These are phyloP conservation scores for Petrolisthes cinctipes DNA, from an alignment of 2,888 invertebrate genomes.

Conservation along the genomic window DNA sequence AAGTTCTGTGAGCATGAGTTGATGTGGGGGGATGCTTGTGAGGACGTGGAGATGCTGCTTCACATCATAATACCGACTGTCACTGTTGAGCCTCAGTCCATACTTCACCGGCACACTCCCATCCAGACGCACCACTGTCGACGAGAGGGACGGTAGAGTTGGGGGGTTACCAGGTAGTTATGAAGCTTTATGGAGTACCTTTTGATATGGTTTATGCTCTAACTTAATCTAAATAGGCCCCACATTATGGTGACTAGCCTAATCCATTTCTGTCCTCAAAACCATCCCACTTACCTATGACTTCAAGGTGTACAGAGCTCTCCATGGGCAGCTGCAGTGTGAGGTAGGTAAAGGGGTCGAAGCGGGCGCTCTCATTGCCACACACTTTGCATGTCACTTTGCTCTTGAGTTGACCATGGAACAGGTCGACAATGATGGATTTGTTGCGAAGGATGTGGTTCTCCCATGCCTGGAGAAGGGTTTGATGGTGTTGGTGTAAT, in stretches of 20 bases:
- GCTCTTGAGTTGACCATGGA: constrained; percentile 92
- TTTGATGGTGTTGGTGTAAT: not conserved
- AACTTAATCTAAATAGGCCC: too few relatives aligned
- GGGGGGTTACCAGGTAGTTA: too few relatives aligned
- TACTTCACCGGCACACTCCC: constrained; percentile 87
- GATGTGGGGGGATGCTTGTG: constrained; percentile 67
- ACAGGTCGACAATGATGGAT: constrained; percentile 89
- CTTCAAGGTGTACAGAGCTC: constrained; percentile 82
- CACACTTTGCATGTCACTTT: constrained; percentile 87
- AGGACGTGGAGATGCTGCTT: constrained; percentile 77
- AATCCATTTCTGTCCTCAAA: too few relatives aligned
- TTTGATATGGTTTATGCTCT: too few relatives aligned
- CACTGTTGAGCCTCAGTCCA: constrained; percentile 85
- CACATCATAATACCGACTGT: constrained; percentile 82
- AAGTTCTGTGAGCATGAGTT: constrained; percentile 75
- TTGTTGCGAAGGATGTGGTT: constrained; percentile 85
- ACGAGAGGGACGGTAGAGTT: not conserved
- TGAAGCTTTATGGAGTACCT: too few relatives aligned
- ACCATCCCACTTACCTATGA: constrained; percentile 75
- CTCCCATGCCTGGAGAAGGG: constrained; percentile 79
- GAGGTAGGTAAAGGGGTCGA: constrained; percentile 92
- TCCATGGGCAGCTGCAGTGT: constrained; percentile 92
- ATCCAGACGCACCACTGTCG: constrained; percentile 80
- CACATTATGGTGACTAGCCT: too few relatives aligned
- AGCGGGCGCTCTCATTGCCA: constrained; percentile 85